Evolutionary conservation across 2,113 vertebrate genomes (phyloP), one percentile per base, ranked within the genome.

Genomic region (Australoheros scitulus): DNA sequence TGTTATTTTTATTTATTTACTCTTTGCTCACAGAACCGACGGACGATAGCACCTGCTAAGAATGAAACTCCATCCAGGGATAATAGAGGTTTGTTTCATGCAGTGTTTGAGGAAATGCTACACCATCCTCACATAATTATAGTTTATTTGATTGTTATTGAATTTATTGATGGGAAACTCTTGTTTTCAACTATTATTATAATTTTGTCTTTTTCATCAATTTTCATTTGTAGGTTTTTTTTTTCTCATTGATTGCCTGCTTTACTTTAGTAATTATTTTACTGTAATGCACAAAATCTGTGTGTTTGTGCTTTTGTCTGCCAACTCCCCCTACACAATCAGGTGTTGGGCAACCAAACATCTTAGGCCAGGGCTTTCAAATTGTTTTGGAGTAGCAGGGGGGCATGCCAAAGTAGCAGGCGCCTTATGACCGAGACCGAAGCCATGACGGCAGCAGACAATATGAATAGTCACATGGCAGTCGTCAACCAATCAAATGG

Each of bases 41-140:
- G 97, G 80, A 97, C 97, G 56, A 94, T 97, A 87, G 92, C 93
- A 84, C 88, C 97, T 87, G 1, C 88, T 93, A 99, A 97, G 94
- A 97, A 96, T 93, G 98, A 99, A 0, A 90, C 88, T 61, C 96
- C 97, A 79, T 93, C 96, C 92, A 97, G 96, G 95, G 98, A 99
- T 87, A 98, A 97, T 81, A 97, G 97, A 98, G 98, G 98, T 99
- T 95, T 94, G 91, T 81, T 85, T 80, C 32, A 26, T 15, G 1
- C 20, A 29, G 6, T 70, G 14, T 78, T 56, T 68, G 64, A 24
- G 61, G 34, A 22, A 38, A 20, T 64, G 61, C 61, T 20, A 36
- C 32, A n/a, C 34, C 20, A 36, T 61, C 32, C 32, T 36, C 6
- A n/a, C 18, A 38, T 38, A 63, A n/a, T 61, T 61, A 61, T 61